Conservation (phyloP, 2,888 invertebrate species). For the Spodoptera littoralis region DNA sequence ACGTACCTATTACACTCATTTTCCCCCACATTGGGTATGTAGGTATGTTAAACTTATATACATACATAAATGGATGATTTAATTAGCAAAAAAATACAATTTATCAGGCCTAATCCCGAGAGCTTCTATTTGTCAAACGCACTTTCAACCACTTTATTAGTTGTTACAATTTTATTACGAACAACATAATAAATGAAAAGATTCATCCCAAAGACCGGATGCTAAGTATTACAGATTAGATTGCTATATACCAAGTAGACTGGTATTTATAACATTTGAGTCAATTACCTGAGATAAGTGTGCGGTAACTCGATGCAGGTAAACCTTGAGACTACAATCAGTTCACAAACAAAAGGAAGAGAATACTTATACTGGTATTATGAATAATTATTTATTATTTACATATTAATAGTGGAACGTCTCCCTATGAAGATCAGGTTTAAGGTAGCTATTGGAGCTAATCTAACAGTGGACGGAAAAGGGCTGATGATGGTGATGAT, state of each 20-base stretch:
- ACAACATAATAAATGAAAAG: not conserved
- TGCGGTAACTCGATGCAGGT: constrained; percentile 45
- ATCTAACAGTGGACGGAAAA: no score
- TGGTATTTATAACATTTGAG: constrained; percentile 24
- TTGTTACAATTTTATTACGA: no score
- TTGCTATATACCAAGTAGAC: constrained; percentile 2
- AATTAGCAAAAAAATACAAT: no score
- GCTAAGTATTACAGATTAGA: not conserved
- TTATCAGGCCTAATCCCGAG: no score
- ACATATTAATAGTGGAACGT: not conserved
- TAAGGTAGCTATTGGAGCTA: no score
- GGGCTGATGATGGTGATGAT: no score
- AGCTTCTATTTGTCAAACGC: no score
- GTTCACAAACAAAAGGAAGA: constrained; percentile 50
- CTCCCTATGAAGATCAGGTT: not conserved
- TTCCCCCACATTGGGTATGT: no score
- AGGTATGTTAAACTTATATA: no score
- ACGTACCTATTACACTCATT: no score
- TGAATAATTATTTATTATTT: constrained; percentile 13
- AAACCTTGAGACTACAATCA: constrained; percentile 54
- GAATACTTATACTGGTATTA: constrained; percentile 30
- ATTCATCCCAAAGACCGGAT: constrained; percentile 15
- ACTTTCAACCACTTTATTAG: no score
- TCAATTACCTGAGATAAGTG: constrained; percentile 34
- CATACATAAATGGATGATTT: no score